A percentile compares a stretch with the other conserved stretches of the same genome.
Conservation (phyloP, 2,888 invertebrate species). For the Bembecia ichneumoniformis region DNA sequence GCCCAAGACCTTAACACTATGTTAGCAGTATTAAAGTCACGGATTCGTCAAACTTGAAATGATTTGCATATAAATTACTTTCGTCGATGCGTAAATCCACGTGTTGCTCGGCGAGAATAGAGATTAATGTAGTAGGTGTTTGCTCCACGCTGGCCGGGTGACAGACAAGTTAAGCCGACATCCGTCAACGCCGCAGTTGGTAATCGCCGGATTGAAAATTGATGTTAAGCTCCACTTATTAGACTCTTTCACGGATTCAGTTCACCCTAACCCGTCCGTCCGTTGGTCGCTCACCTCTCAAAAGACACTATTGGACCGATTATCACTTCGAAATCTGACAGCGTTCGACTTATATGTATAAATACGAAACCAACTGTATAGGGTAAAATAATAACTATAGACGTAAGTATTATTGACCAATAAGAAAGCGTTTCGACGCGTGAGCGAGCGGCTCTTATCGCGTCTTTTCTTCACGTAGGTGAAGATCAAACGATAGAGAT, state of each 20-base stretch:
- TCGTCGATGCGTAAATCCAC: conserved; percentile 65
- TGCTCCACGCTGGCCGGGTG: conserved; percentile 40
- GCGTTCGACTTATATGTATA: conserved; percentile 34
- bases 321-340: conserved; percentile 54
- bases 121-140: conserved; percentile 66
- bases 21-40: conserved; percentile 56
- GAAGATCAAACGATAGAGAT: conserved; percentile 22
- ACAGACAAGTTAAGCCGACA: conserved; percentile 69
- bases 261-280: conserved; percentile 41
- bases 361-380: background rate
- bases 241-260: conserved; percentile 54
- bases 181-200: conserved; percentile 65
- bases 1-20: conserved; percentile 26
- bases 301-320: conserved; percentile 36
- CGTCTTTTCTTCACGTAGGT: conserved; percentile 13
- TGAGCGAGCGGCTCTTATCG: conserved; percentile 19
- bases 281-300: conserved; percentile 34
- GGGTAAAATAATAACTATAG: background rate
- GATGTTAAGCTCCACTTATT: conserved; percentile 67
- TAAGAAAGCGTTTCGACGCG: conserved; percentile 20
- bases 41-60: conserved; percentile 61
- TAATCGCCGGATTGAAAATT: conserved; percentile 68
- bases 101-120: conserved; percentile 64
- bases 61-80: conserved; percentile 72
- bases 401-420: conserved; percentile 16